Percentiles rank a stretch among this genome's conserved stretches.
phyloP scores from a whole-genome alignment of 2,888 invertebrate species.

The Dryomyza anilis region DNA sequence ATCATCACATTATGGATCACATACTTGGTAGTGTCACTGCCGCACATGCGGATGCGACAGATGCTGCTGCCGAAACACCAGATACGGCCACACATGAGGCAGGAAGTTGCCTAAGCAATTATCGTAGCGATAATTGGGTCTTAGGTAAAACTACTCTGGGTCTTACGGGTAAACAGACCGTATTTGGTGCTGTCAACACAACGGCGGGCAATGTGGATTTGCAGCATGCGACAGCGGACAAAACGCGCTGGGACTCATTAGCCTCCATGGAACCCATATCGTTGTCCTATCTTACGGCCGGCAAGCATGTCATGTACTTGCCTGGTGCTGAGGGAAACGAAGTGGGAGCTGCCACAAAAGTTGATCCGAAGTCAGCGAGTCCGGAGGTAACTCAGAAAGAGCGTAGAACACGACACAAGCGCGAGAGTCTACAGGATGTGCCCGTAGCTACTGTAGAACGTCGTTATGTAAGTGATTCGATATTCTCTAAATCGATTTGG shows the following conservation, averaged over 20 bases:
- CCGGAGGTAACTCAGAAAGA: conserved; percentile 12
- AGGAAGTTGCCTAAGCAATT: neutral
- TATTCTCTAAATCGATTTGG: neutral
- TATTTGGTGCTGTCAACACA: conserved; percentile 48
- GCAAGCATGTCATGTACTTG: conserved; percentile 81
- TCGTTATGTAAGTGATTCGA: neutral
- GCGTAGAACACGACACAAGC: conserved; percentile 28
- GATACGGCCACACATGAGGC: neutral
- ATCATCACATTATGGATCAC: conserved; percentile 16
- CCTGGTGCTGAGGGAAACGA: conserved; percentile 41
- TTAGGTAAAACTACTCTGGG: conserved; percentile 63
- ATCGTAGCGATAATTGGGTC: conserved; percentile 72
- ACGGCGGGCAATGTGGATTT: neutral
- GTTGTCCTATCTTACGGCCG: conserved; percentile 68
- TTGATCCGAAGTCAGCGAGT: too few species aligned
- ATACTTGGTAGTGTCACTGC: neutral
- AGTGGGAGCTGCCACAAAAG: too few species aligned
- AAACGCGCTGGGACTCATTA: conserved; percentile 23
- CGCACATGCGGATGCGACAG: too few species aligned
- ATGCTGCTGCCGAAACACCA: too few species aligned
- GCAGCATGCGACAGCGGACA: neutral
- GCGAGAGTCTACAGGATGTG: conserved; percentile 39
- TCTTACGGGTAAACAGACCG: neutral
- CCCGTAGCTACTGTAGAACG: neutral
- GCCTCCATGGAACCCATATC: conserved; percentile 49